phyloP scores from a whole-genome alignment of 2,888 invertebrate genomes.

The Drosophila demipolita region DNA sequence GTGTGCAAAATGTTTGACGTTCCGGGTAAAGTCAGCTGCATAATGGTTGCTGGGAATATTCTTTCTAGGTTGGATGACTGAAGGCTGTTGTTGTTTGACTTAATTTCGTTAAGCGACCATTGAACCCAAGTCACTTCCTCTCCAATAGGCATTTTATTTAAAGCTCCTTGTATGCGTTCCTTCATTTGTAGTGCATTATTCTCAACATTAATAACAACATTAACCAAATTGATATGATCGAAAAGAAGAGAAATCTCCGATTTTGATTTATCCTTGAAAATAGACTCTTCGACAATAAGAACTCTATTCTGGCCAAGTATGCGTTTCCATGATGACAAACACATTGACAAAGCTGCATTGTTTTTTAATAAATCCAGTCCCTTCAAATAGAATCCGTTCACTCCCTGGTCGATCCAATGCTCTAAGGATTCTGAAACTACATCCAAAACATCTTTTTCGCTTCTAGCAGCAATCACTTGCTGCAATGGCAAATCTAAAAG shows the following conservation, averaged over 20 bases:
- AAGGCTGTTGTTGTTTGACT: neutral
- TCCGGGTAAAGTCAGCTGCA: constrained; percentile 93
- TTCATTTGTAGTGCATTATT: constrained; percentile 87
- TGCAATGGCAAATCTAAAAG: constrained; percentile 91
- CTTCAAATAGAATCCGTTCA: constrained; percentile 96
- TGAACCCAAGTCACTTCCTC: constrained; percentile 91
- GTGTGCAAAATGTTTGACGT: constrained; percentile 96
- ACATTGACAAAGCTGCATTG: constrained; percentile 81
- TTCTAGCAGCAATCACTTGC: constrained; percentile 83
- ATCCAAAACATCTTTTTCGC: constrained; percentile 77
- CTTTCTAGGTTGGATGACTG: constrained; percentile 86
- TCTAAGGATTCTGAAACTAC: constrained; percentile 87
- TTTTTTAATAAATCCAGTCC: constrained; percentile 90
- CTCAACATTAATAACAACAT: constrained; percentile 88
- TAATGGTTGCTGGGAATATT: constrained; percentile 89
- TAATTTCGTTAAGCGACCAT: constrained; percentile 90
- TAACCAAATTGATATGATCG: constrained; percentile 89
- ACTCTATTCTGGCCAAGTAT: constrained; percentile 88
- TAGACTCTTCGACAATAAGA: constrained; percentile 88
- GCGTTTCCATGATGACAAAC: constrained; percentile 89
- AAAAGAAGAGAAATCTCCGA: constrained; percentile 87
- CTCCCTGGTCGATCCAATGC: constrained; percentile 90
- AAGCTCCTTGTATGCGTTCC: constrained; percentile 87
- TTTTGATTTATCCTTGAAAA: constrained; percentile 86
- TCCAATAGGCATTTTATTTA: constrained; percentile 86